These are phyloP conservation scores for Enteromius afrohamiltoni DNA, from an alignment of 2,797 vertebrate genomes.

Conservation along the genomic window DNA sequence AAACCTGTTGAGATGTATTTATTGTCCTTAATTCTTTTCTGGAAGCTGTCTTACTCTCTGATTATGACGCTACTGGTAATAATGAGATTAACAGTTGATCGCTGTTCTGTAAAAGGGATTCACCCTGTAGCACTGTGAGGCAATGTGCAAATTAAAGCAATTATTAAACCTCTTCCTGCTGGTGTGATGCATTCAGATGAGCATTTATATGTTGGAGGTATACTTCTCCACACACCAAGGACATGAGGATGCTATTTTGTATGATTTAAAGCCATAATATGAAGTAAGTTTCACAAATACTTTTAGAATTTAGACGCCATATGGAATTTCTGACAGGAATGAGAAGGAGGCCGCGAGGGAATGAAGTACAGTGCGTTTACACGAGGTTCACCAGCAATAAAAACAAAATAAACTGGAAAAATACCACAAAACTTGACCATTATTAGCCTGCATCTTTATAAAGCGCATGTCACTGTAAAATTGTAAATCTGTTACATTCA, in stretches of 20 bases:
- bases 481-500: not conserved
- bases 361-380: not conserved
- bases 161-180: constrained; percentile 37
- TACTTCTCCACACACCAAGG: not conserved
- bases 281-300: too few species aligned
- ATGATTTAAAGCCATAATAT: not conserved
- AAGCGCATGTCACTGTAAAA: not conserved
- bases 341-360: not conserved
- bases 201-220: not conserved
- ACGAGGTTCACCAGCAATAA: too few species aligned
- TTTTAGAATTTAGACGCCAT: not conserved
- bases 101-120: constrained; percentile 45
- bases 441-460: not conserved
- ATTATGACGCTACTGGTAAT: constrained; percentile 35
- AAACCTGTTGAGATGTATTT: constrained; percentile 34
- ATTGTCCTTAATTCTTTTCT: constrained; percentile 24
- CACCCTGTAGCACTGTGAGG: constrained; percentile 43
- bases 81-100: constrained; percentile 40
- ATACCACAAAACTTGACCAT: not conserved
- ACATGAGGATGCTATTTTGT: not conserved
- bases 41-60: constrained; percentile 14
- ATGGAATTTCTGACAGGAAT: not conserved
- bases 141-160: constrained; percentile 44
- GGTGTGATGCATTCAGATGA: constrained; percentile 5
- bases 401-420: too few species aligned